A percentile compares a stretch with the other conserved stretches of the same genome.
These are phyloP conservation scores for Aptenodytes patagonicus DNA, from an alignment of 2,113 vertebrate species.

Conservation along the genomic window DNA sequence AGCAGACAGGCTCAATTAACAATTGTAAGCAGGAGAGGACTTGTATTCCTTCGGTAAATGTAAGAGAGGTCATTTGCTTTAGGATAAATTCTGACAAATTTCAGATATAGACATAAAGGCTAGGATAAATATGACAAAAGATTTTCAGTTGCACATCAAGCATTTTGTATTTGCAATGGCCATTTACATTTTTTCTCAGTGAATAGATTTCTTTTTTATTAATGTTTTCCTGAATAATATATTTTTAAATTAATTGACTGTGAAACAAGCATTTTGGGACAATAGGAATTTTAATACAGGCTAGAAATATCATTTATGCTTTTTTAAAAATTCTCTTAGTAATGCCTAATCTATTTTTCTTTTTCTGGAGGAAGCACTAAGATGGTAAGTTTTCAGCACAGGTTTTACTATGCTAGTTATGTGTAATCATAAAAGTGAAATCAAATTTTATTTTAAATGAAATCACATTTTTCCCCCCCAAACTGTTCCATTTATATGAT, in stretches of 20 bases:
- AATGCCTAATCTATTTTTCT: constrained; percentile 3
- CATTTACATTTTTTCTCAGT: constrained; percentile 40
- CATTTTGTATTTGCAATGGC: constrained; percentile 27
- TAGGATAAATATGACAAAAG: constrained; percentile 63
- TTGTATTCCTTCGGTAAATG: constrained; percentile 54
- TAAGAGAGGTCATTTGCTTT: constrained; percentile 72
- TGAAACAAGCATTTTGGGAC: constrained; percentile 34
- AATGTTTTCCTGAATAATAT: constrained; percentile 44
- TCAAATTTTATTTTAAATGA: constrained; percentile 49
- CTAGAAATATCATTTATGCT: background rate
- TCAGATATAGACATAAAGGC: constrained; percentile 49
- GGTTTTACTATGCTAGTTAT: background rate
- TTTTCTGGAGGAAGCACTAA: background rate
- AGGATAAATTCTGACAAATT: constrained; percentile 74
- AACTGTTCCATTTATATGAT: constrained; percentile 48
- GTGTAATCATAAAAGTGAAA: constrained; percentile 17
- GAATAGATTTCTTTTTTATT: constrained; percentile 30
- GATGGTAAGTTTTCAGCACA: constrained; percentile 8
- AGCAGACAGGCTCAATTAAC: constrained; percentile 70
- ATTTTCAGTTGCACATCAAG: constrained; percentile 51
- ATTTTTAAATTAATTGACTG: constrained; percentile 43
- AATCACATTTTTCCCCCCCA: constrained; percentile 30
- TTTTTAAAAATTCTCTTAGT: background rate
- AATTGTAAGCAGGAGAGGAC: constrained; percentile 64
- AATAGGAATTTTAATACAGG: constrained; percentile 29